phyloP scores from a whole-genome alignment of 2,888 invertebrate genomes.

The Zhuqinia jingwanae region DNA sequence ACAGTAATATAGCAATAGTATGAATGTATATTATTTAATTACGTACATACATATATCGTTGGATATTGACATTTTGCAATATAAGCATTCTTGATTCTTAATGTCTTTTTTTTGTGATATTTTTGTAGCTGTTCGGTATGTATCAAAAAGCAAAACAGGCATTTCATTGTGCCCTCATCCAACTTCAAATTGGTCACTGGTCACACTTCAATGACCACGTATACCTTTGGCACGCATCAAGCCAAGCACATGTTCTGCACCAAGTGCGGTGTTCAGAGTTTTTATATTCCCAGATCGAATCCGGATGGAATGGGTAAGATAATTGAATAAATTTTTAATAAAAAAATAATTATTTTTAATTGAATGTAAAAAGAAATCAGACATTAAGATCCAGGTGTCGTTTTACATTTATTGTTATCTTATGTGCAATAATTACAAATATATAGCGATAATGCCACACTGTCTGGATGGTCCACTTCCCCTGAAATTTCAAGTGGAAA shows the following conservation, averaged over 20 bases:
- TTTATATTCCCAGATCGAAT: slow-evolving; percentile 83
- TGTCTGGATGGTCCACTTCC: slow-evolving; percentile 74
- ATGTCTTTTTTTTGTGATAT: too few relatives aligned
- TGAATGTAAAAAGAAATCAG: too few relatives aligned
- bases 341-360: not conserved
- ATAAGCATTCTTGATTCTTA: too few relatives aligned
- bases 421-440: not conserved
- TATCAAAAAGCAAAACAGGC: slow-evolving; percentile 82
- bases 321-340: not conserved
- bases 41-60: too few relatives aligned
- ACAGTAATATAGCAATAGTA: too few relatives aligned
- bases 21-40: not conserved
- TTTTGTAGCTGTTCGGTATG: slow-evolving; percentile 82
- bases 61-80: too few relatives aligned
- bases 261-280: slow-evolving; percentile 83
- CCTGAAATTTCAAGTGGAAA: slow-evolving; percentile 61
- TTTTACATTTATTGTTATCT: not conserved
- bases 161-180: slow-evolving; percentile 82
- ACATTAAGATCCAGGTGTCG: too few relatives aligned
- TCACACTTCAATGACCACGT: slow-evolving; percentile 81
- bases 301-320: slow-evolving; percentile 82
- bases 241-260: slow-evolving; percentile 82
- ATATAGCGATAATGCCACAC: slow-evolving; percentile 73
- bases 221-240: slow-evolving; percentile 82
- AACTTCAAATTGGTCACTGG: slow-evolving; percentile 81